Evolutionary conservation across 2,113 vertebrate genomes (phyloP), one percentile per base, ranked within the genome.

Genomic region (Noturus placidus): DNA sequence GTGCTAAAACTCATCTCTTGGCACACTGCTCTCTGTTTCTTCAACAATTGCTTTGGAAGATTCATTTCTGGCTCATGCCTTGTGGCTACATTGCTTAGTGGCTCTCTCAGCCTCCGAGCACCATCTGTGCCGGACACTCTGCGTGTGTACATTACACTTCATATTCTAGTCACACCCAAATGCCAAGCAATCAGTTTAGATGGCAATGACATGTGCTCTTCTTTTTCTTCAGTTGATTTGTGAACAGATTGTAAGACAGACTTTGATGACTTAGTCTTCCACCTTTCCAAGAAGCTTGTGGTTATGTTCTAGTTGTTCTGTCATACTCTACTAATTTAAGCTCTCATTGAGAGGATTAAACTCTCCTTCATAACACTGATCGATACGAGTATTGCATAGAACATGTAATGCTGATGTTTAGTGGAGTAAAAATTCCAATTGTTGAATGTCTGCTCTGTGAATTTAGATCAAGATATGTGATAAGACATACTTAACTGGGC

Each of bases 211-310:
- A 91, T 79, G 83, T 91, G 82, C 74, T 83, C 89, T 88, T 57
- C 86, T 90, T 91, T 91, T 91, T 91, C 86, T 88, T 57, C 78
- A 83, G 84, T 79, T 83, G 22, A 84, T 86, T 87, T 89, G 89
- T 91, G 93, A 94, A 94, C 93, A 92, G 91, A 94, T 93, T 94
- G 90, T 89, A 59, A 89, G 92, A 89, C 90, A 92, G 91, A 89
- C 92, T 92, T 91, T 91, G 92, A 92, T 86, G 92, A 94, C 86
- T 90, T 90, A 89, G 61, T 57, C 91, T 89, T 86, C 89, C 91
- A 89, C 42, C 27, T 77, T 14, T 67, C 59, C 86, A 89, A 59
- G 30, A 63, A 22, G 57, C 69, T 52, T 77, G 57, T 50, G 82
- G 33, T 19, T 72, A 59, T 35, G 5, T 30, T 67, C 88, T 50